Evolutionary conservation across 2,113 vertebrate species (phyloP), one percentile per base, ranked within the genome.

Genomic region (Trematomus loennbergii): DNA sequence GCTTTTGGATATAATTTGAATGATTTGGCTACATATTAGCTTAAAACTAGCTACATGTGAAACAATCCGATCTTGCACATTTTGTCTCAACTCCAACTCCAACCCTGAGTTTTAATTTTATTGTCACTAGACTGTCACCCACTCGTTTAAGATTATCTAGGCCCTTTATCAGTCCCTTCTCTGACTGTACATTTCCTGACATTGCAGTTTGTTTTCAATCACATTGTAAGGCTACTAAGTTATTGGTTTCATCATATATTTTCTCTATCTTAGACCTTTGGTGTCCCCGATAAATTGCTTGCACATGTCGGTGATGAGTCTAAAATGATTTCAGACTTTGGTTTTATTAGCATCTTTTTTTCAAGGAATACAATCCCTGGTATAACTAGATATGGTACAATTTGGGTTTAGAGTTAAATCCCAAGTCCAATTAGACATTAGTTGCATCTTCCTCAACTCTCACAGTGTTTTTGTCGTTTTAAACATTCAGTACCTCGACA

Each of bases 401-500:
- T 29, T 45, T 49, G 25, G 29, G 12, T 66, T 29, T 0, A 33
- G 20, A 48, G 9, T 13, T 9, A 50, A 49, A 48, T 64, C 22
- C 17, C 29, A 45, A 16, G 9, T 25, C 11, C 0, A 20, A 5
- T 62, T 2, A 62, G 59, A 43, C 40, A n/a, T 43, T 22, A 22
- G 54, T 54, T 29, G 20, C 12, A 16, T 48, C 43, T 43, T 61
- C n/a, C 59, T 55, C 10, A 12, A 18, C 46, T 22, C 43, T 33
- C 29, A 17, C 29, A 5, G 71, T 29, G 36, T 40, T 40, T 52
- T 62, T 43, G 52, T 64, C 12, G 13, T n/a, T 46, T 33, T 1
- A 54, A 48, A 54, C 50, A 20, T 65, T 61, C 46, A 2, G 25
- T 75, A 40, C 61, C 61, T 33, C 33, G 62, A 75, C 20, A 55